Evolutionary conservation across 2,797 vertebrate genomes (phyloP).

Genomic region (Ceyx erithaca): DNA sequence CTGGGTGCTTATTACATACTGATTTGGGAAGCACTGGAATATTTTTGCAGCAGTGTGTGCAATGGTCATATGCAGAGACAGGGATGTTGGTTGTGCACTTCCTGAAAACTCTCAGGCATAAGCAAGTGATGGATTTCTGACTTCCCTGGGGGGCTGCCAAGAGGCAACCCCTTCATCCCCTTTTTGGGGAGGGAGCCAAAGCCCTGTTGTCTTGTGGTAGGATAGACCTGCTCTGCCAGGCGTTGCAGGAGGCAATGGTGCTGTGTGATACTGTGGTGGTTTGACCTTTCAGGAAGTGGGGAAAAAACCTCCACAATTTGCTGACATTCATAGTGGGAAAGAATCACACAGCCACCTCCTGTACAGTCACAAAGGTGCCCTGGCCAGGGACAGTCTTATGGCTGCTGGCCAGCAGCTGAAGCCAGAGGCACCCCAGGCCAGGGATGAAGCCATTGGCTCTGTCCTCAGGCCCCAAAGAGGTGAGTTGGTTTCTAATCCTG

Average conservation of each 20-base stretch:
- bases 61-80: background rate
- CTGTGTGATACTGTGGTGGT: rapidly evolving
- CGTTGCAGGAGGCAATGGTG: background rate
- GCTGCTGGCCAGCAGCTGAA: background rate
- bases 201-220: rapidly evolving
- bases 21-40: background rate
- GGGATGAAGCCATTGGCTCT: background rate
- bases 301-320: background rate
- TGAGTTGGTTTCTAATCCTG: background rate
- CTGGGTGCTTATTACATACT: background rate
- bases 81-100: background rate
- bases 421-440: background rate
- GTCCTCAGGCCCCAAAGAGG: too few species aligned
- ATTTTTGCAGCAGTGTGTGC: background rate
- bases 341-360: background rate
- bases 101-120: background rate
- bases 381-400: background rate
- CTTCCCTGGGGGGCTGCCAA: background rate
- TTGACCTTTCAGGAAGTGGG: background rate
- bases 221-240: rapidly evolving
- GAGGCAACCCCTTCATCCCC: background rate
- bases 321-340: background rate
- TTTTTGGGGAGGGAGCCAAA: background rate
- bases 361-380: background rate
- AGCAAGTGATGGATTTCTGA: background rate